Evolutionary conservation across 2,888 invertebrate genomes (phyloP).

Genomic region (Lottia scabra): DNA sequence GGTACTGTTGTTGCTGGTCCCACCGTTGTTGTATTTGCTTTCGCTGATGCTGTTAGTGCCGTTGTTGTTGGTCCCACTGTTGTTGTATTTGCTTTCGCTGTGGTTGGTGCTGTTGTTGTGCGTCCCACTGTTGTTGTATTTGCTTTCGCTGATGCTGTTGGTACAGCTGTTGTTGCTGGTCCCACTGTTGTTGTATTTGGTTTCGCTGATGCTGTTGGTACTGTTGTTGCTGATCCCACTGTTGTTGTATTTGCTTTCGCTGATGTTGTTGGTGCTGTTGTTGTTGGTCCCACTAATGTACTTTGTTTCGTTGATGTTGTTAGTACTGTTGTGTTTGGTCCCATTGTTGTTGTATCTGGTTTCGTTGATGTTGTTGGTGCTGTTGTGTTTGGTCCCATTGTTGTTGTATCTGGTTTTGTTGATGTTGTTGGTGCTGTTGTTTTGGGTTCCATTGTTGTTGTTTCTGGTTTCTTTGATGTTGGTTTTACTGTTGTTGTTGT

Average conservation of each 20-base stretch:
- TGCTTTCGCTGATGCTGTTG: neutral
- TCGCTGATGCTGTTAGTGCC: neutral
- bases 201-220: neutral
- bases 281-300: neutral
- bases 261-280: neutral
- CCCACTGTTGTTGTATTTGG: neutral
- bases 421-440: neutral
- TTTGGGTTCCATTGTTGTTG: neutral
- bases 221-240: neutral
- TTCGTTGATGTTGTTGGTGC: neutral
- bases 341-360: neutral
- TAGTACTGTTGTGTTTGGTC: neutral
- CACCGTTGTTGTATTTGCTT: neutral
- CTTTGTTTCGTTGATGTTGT: neutral
- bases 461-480: neutral
- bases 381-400: neutral
- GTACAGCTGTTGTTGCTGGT: neutral
- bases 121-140: neutral
- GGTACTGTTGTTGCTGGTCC: neutral
- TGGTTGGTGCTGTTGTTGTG: neutral
- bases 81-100: neutral
- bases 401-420: neutral
- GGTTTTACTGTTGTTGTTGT: neutral
- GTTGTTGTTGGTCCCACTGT: neutral
- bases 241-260: neutral